Percentiles rank a stretch among this genome's conserved stretches.
phyloP scores from a whole-genome alignment of 2,797 vertebrate genomes.

The Aldrovandia affinis region DNA sequence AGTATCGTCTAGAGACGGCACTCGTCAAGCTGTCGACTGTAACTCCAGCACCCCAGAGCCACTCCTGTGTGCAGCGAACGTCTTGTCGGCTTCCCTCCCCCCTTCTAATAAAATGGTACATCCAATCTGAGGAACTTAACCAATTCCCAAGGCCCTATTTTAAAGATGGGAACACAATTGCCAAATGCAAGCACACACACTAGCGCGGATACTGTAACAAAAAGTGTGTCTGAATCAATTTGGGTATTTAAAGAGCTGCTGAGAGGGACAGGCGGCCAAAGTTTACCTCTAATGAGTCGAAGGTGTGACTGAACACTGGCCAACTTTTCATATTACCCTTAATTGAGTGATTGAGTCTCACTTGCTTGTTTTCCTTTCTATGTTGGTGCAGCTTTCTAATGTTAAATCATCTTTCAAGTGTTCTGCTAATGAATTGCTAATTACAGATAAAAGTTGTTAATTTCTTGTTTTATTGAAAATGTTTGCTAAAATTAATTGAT shows the following conservation, averaged over 20 bases:
- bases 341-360: neutral
- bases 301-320: neutral
- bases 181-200: neutral
- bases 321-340: neutral
- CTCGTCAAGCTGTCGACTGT: too few species aligned
- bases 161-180: too few species aligned
- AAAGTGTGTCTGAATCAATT: neutral
- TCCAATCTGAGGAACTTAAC: neutral
- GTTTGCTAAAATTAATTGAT: neutral
- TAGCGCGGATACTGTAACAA: neutral
- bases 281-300: neutral
- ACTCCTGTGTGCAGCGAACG: too few species aligned
- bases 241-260: neutral
- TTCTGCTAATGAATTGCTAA: neutral
- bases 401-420: neutral
- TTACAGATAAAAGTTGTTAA: neutral
- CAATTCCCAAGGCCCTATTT: neutral
- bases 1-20: too few species aligned
- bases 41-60: too few species aligned
- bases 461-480: neutral
- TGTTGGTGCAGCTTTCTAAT: neutral
- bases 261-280: neutral
- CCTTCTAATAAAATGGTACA: neutral
- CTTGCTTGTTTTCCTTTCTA: neutral
- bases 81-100: too few species aligned